These are phyloP conservation scores for Calidris pygmaea DNA, from an alignment of 2,113 vertebrate genomes.

Conservation along the genomic window DNA sequence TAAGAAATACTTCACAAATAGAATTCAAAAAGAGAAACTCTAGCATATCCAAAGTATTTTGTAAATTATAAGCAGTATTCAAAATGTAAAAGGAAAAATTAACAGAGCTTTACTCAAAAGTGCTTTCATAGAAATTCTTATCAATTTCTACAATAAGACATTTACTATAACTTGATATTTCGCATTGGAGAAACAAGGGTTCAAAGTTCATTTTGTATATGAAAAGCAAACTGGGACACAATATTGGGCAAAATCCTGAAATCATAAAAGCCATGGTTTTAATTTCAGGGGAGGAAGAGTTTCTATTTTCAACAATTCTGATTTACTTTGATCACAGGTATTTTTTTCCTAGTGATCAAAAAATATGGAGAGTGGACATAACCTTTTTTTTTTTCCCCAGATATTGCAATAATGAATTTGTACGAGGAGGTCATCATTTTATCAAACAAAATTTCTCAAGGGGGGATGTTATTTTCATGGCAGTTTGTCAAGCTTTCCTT, in stretches of 20 bases:
- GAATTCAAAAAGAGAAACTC: background rate
- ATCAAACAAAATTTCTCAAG: conserved; percentile 12
- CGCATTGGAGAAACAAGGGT: background rate
- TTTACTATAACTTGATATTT: background rate
- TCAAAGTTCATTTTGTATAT: conserved; percentile 4
- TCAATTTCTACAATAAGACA: background rate
- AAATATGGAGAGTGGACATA: background rate
- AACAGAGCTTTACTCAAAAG: background rate
- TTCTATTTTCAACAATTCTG: background rate
- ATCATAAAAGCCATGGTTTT: background rate
- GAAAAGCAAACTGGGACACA: background rate
- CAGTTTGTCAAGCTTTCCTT: conserved; percentile 31
- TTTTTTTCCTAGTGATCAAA: conserved; percentile 2
- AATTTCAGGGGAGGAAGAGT: background rate
- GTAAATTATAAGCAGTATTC: background rate
- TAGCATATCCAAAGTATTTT: background rate
- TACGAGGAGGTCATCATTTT: background rate
- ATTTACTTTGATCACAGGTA: background rate
- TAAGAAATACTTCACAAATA: background rate
- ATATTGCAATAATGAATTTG: background rate
- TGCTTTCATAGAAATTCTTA: background rate
- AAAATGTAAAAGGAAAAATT: background rate
- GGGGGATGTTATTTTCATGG: background rate
- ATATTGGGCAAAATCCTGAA: background rate
- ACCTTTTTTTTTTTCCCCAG: background rate